These are phyloP conservation scores for Apostichopus leukothele DNA, from an alignment of 53 echinoderm and acorn worm genomes.

Conservation along the genomic window DNA sequence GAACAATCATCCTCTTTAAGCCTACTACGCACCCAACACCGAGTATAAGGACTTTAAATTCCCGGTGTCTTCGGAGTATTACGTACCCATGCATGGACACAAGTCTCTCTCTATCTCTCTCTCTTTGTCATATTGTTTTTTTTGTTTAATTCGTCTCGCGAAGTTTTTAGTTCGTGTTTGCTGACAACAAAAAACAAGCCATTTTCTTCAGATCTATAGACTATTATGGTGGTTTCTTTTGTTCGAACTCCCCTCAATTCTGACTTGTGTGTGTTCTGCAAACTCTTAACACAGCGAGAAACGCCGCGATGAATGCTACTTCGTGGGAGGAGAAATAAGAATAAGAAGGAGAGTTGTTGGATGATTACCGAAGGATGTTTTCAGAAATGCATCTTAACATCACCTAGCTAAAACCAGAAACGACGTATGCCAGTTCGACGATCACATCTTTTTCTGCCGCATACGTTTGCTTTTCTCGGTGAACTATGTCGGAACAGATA, in stretches of 20 bases:
- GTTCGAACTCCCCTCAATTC: not conserved
- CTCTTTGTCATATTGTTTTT: no score
- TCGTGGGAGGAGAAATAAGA: not conserved
- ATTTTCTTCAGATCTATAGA: not conserved
- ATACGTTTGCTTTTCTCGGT: not conserved
- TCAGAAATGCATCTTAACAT: no score
- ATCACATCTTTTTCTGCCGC: not conserved
- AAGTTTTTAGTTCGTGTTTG: not conserved
- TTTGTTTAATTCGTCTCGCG: no score
- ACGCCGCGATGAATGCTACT: not conserved
- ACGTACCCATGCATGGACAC: no score
- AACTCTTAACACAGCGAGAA: not conserved
- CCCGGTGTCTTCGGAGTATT: no score
- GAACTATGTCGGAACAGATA: not conserved
- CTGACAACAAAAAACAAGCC: not conserved
- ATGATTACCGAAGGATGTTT: no score
- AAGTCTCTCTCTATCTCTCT: no score
- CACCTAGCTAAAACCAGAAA: no score
- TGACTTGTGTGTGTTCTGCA: not conserved
- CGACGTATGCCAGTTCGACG: no score
- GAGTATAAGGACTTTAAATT: no score
- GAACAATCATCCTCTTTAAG: no score
- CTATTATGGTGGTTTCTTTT: not conserved
- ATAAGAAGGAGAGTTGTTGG: not conserved
- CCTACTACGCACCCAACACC: no score